A percentile compares a stretch with the other conserved stretches of the same genome.
Evolutionary conservation across 2,797 vertebrate genomes (phyloP).

Genomic region (Cercopithecus mitis): DNA sequence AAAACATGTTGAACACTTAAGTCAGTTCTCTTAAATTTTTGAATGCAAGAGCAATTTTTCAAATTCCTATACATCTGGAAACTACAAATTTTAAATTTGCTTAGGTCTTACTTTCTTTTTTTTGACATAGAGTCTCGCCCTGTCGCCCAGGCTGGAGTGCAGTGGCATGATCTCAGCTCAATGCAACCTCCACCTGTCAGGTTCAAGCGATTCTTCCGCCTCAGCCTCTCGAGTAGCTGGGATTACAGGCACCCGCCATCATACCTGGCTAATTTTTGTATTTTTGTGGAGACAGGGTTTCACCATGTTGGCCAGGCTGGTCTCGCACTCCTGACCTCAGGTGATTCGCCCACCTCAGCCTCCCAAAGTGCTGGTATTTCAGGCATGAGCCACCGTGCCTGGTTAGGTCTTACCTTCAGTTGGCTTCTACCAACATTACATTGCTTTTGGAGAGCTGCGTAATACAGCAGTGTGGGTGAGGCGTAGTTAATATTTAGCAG

Average conservation of each 20-base stretch:
- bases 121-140: not conserved
- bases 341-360: not conserved
- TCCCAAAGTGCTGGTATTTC: not conserved
- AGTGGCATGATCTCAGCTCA: not conserved
- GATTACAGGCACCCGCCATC: not conserved
- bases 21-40: not conserved
- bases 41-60: not conserved
- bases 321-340: not conserved
- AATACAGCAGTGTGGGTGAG: not conserved
- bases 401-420: not conserved
- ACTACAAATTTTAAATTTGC: constrained; percentile 12
- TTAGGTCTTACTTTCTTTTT: not conserved
- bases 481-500: no score
- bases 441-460: not conserved
- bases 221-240: not conserved
- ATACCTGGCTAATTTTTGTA: not conserved
- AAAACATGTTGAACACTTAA: not conserved
- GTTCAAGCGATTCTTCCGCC: not conserved
- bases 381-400: not conserved
- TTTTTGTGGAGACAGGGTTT: not conserved
- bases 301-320: not conserved
- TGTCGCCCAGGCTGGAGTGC: not conserved
- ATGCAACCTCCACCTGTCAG: not conserved
- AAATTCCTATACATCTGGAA: not conserved
- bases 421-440: not conserved